Evolutionary conservation across 37 sponge, comb jelly and placozoan species (phyloP).

Genomic region (Diacarnus erythraeanus): DNA sequence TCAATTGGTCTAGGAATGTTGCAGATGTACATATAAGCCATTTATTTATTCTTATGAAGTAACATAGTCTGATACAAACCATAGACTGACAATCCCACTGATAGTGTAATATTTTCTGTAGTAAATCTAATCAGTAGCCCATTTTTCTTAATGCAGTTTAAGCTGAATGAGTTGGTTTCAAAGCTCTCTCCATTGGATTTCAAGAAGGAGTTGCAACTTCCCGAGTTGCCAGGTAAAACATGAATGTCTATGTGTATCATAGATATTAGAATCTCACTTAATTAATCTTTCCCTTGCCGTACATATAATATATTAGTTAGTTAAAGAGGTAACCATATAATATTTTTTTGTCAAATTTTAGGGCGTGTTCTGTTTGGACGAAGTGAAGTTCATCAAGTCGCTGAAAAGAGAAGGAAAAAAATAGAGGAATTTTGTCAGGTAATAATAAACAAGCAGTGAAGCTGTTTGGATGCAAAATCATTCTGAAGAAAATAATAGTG

Average conservation of each 20-base stretch:
- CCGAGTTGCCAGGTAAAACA: constrained; percentile 70
- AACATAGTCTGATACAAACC: too few species aligned
- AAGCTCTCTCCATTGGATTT: constrained; percentile 12
- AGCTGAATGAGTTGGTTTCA: constrained; percentile 58
- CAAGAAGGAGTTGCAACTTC: constrained; percentile 29
- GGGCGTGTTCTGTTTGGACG: constrained; percentile 74
- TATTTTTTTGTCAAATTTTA: constrained; percentile 5
- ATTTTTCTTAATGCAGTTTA: constrained; percentile 1
- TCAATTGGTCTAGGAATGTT: too few species aligned
- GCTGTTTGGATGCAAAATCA: too few species aligned
- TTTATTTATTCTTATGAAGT: too few species aligned
- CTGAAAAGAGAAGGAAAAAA: constrained; percentile 73
- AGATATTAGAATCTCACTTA: neutral
- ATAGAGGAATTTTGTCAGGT: constrained; percentile 85
- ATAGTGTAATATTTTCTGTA: neutral
- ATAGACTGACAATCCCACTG: too few species aligned
- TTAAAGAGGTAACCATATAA: neutral
- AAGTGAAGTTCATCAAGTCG: constrained; percentile 79
- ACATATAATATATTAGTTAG: too few species aligned
- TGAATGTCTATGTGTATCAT: neutral
- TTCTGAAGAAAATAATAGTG: too few species aligned
- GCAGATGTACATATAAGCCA: too few species aligned
- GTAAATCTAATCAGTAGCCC: neutral
- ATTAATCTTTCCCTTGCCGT: neutral
- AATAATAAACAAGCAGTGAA: neutral